These are phyloP conservation scores for Eulemur macaco DNA, from an alignment of 2,113 vertebrate species.

Conservation along the genomic window DNA sequence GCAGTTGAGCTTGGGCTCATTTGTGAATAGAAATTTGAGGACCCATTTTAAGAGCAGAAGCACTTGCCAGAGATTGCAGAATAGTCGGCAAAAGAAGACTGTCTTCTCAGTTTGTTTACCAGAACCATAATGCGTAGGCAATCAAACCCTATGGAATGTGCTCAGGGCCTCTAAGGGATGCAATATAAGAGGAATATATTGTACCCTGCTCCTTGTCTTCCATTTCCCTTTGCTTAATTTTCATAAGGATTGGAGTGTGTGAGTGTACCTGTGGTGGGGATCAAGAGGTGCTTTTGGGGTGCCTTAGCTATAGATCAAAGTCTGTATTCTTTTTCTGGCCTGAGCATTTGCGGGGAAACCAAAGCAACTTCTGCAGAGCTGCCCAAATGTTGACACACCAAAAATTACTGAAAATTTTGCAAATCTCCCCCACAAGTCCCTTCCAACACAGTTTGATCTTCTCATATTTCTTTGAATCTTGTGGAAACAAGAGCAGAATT, in stretches of 20 bases:
- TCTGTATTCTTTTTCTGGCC: background rate
- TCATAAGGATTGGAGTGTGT: background rate
- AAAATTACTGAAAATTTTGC: background rate
- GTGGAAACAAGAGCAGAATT: constrained; percentile 16
- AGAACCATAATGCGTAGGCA: background rate
- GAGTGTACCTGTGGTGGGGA: too few species aligned
- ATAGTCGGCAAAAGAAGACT: background rate
- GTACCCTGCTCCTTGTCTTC: background rate
- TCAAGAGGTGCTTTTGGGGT: background rate
- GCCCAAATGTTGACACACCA: background rate
- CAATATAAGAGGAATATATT: background rate
- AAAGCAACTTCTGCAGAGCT: constrained; percentile 21
- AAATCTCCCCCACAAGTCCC: background rate
- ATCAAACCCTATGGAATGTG: background rate
- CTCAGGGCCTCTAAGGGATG: background rate
- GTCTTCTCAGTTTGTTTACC: background rate
- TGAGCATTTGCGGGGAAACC: background rate
- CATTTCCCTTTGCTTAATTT: background rate
- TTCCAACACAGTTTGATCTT: background rate
- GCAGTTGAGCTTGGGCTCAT: background rate
- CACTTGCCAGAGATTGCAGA: background rate
- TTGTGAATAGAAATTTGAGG: background rate
- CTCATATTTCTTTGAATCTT: constrained; percentile 8
- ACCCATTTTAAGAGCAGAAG: background rate
- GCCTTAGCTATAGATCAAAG: background rate